These are phyloP conservation scores for Antedon mediterranea DNA, from an alignment of 53 echinoderm and acorn worm species.

Conservation along the genomic window DNA sequence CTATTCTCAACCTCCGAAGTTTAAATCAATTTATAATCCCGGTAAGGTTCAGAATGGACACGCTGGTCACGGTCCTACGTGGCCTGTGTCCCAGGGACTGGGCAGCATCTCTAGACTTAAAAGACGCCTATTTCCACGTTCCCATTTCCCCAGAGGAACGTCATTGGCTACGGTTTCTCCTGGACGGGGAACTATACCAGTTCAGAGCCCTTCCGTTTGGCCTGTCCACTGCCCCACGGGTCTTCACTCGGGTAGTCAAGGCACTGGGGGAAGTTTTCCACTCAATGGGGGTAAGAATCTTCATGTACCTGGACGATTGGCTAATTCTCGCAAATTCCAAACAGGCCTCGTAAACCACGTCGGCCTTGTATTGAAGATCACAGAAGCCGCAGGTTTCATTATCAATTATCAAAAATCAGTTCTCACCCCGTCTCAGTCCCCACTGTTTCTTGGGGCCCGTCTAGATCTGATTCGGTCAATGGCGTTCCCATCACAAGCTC, in stretches of 20 bases:
- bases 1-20: too few relatives aligned
- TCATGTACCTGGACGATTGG: slow-evolving; percentile 38
- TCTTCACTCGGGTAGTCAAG: slow-evolving; percentile 26
- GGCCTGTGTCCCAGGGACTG: too few relatives aligned
- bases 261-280: slow-evolving; percentile 13
- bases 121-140: too few relatives aligned
- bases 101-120: too few relatives aligned
- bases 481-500: background rate
- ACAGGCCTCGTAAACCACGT: background rate
- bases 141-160: too few relatives aligned
- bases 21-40: too few relatives aligned
- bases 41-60: too few relatives aligned
- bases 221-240: slow-evolving; percentile 17
- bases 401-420: slow-evolving; percentile 6
- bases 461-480: background rate
- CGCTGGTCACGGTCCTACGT: too few relatives aligned
- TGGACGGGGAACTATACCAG: too few relatives aligned
- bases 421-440: slow-evolving; percentile 5
- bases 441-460: slow-evolving; percentile 6
- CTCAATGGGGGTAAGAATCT: slow-evolving; percentile 3
- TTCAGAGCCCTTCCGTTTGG: slow-evolving; percentile 29
- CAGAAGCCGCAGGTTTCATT: background rate
- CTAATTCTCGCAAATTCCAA: too few relatives aligned
- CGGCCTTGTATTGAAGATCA: background rate
- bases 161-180: too few relatives aligned